Evolutionary conservation across 2,888 invertebrate species (phyloP), one percentile per base, ranked within the genome.

Genomic region (Lochmaea crataegi): DNA sequence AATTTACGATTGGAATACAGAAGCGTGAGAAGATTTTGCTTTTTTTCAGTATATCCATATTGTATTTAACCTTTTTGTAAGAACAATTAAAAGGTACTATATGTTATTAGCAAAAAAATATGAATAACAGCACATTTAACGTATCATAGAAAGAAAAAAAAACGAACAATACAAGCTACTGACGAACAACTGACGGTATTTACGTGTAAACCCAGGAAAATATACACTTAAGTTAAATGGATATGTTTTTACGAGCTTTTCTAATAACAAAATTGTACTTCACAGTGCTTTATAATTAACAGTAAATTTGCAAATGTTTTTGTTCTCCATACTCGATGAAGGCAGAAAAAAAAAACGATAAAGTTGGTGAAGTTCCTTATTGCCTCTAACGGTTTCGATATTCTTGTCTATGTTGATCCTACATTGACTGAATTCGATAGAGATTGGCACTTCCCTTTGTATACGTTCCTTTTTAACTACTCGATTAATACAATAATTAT

Each of bases 291-390:
- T 45, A 65, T 45, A 71, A 65, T 71, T 71, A 65, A 65, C 70
- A 70, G 65, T 70, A 70, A 70, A 65, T 70, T 70, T 65, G 48
- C 64, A 71, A 58, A 58, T 22, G 60, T 51, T 57, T 71, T 65
- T 71, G 65, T 65, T 65, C 38, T 53, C 53, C 53, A 22, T n/a
- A 11, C 38, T 12, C 48, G 48, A 12, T 41, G 61, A n/a, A n/a
- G 22, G 32, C 6, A 32, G 51, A 18, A 65, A 65, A 32, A 32
- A 32, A 32, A 32, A 32, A 6, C 48, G 11, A 16, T 65, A 32
- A 45, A 51, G 14, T 12, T 14, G 32, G 9, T n/a, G 7, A 65
- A 65, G 65, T 65, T 65, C 65, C 65, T 65, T 65, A 65, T 65
- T 65, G 56, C 65, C 38, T 38, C 11, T 65, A 65, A 65, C 65